Evolutionary conservation across 2,113 vertebrate genomes (phyloP).

Genomic region (Corynorhinus townsendii): DNA sequence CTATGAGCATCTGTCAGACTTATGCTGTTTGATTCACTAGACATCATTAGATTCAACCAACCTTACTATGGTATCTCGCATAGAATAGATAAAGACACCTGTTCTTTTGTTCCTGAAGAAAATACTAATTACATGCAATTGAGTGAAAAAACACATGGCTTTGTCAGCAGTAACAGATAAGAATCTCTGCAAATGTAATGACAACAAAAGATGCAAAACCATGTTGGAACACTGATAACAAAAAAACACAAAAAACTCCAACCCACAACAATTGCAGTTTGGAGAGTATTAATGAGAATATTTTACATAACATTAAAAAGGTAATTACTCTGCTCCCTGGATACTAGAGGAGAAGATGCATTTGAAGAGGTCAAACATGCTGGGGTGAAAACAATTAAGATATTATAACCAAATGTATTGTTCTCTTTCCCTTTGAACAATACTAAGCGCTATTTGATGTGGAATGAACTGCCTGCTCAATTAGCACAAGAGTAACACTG

Average conservation of each 20-base stretch:
- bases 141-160: constrained; percentile 58
- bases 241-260: not conserved
- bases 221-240: constrained; percentile 45
- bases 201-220: constrained; percentile 52
- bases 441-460: not conserved
- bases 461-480: not conserved
- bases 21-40: constrained; percentile 54
- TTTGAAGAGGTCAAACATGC: constrained; percentile 46
- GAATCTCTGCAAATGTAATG: constrained; percentile 55
- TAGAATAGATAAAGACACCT: constrained; percentile 66
- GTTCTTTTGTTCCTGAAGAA: constrained; percentile 71
- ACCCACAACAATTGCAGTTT: constrained; percentile 29
- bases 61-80: constrained; percentile 36
- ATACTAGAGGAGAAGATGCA: constrained; percentile 26
- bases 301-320: constrained; percentile 68
- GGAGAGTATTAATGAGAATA: constrained; percentile 62
- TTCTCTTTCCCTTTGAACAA: constrained; percentile 26
- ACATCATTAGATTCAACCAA: constrained; percentile 36
- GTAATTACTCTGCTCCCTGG: constrained; percentile 58
- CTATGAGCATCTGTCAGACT: constrained; percentile 64
- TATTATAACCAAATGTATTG: constrained; percentile 26
- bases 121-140: constrained; percentile 72
- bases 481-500: not conserved
- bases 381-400: constrained; percentile 18
- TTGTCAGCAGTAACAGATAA: constrained; percentile 59